Base-by-base conservation (phyloP, 2,797 vertebrate genomes). In the Adrianichthys oophorus region DNA sequence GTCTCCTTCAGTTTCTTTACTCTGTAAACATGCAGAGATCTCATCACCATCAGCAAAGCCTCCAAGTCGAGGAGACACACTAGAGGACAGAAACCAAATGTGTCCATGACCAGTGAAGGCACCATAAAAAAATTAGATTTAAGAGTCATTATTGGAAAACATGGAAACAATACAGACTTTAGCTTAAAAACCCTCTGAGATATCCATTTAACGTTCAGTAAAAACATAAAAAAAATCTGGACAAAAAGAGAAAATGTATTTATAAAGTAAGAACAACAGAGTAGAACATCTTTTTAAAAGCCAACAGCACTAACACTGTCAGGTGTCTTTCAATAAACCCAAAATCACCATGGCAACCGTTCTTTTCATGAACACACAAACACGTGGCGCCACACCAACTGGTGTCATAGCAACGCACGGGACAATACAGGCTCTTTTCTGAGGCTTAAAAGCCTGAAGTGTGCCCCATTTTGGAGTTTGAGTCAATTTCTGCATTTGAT, bases 1-100 rank as follows among this genome's bases (percentile, higher is more conserved):
- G 95, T 97, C 82, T 96, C 95, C 88, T 94, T 97, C 89, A 98
- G 90, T 82, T 97, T 98, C 90, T 94, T 96, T 90, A 97, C 95
- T 87, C 97, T 99, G 50, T 40, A 19, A 65, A 41, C 37, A 19
- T 50, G 44, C 5, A 47, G 4, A 47, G 12, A 47, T 12, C 14
- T 21, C 14, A 2, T 47, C 32, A 37, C 1, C 32, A 37, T 32
- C 29, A 32, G 7, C 29, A 32, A 10, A 32, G 29, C 29, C 29
- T 32, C 29, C 29, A 32, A 32, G 7, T 32, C 1, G 7, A 32
- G 29, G 7, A 32, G 29, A 2, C 29, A 3, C 1, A 10, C 8
- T 10, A 32, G 2, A 7, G 26, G 26, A 29, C 26, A 6, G 26
- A 29, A 6, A 29, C 26, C 7, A 7, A 26, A 4, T 7, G 24